Conservation (phyloP, 1,140 invertebrate genomes). For the Habropoda laboriosa region DNA sequence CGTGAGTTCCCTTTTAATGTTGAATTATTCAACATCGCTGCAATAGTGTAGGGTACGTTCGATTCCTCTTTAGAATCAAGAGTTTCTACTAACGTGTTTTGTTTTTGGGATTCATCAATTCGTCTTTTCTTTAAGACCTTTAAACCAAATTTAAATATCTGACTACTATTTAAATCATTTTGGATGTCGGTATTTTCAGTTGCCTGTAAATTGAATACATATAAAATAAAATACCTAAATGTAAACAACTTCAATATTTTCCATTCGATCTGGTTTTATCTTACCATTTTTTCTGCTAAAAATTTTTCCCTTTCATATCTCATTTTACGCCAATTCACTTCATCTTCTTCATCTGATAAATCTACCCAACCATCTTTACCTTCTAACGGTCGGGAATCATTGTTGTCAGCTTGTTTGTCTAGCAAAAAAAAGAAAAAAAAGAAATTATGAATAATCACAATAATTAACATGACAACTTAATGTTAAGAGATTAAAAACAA, state of each 20-base stretch:
- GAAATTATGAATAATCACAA: not conserved
- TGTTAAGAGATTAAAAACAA: not conserved
- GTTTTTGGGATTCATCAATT: constrained; percentile 15
- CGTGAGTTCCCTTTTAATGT: constrained; percentile 35
- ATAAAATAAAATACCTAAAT: constrained; percentile 21
- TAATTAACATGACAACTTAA: not conserved
- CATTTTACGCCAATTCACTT: constrained; percentile 86
- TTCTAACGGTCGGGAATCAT: constrained; percentile 63
- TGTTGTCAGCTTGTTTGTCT: constrained; percentile 74
- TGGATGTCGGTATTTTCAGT: constrained; percentile 57
- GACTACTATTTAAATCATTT: constrained; percentile 71
- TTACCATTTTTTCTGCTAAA: constrained; percentile 82
- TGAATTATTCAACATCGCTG: constrained; percentile 58
- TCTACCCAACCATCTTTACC: constrained; percentile 80
- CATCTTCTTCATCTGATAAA: constrained; percentile 85
- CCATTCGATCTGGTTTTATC: constrained; percentile 11
- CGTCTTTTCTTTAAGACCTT: constrained; percentile 70
- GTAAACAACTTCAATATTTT: not conserved
- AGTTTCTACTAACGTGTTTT: constrained; percentile 4
- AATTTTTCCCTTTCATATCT: constrained; percentile 86
- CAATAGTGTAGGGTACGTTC: constrained; percentile 55
- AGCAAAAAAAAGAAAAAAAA: constrained; percentile 28
- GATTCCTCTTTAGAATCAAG: not conserved
- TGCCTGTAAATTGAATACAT: constrained; percentile 60
- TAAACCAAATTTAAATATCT: constrained; percentile 75